Evolutionary conservation across 2,113 vertebrate genomes (phyloP).

Genomic region (Onychorhynchus coronatus): DNA sequence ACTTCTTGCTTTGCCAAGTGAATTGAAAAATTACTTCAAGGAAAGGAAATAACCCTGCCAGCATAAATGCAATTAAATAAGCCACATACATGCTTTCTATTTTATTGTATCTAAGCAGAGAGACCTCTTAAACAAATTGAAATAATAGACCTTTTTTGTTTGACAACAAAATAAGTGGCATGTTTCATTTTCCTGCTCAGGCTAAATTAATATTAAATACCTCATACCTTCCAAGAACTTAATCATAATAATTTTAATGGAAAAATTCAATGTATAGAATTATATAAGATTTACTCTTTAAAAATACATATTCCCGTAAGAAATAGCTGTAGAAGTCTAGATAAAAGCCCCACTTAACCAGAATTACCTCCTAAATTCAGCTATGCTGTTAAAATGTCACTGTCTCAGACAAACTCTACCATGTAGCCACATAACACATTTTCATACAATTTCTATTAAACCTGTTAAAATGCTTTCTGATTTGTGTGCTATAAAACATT

Average conservation of each 20-base stretch:
- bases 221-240: background rate
- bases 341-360: background rate
- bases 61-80: background rate
- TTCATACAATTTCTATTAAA: background rate
- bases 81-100: background rate
- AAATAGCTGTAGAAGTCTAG: background rate
- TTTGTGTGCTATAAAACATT: background rate
- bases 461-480: background rate
- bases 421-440: background rate
- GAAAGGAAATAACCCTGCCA: background rate
- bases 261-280: background rate
- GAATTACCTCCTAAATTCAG: background rate
- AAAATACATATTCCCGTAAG: background rate
- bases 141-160: background rate
- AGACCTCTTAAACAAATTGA: background rate
- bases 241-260: background rate
- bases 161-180: background rate
- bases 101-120: background rate
- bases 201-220: background rate
- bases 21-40: conserved; percentile 2
- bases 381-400: background rate
- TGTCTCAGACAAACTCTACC: background rate
- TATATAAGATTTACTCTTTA: background rate
- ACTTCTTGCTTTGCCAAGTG: background rate
- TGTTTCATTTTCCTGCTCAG: background rate